Evolutionary conservation across 2,888 invertebrate species (phyloP), one percentile per base, ranked within the genome.

Genomic region (Cheilosia scutellata): DNA sequence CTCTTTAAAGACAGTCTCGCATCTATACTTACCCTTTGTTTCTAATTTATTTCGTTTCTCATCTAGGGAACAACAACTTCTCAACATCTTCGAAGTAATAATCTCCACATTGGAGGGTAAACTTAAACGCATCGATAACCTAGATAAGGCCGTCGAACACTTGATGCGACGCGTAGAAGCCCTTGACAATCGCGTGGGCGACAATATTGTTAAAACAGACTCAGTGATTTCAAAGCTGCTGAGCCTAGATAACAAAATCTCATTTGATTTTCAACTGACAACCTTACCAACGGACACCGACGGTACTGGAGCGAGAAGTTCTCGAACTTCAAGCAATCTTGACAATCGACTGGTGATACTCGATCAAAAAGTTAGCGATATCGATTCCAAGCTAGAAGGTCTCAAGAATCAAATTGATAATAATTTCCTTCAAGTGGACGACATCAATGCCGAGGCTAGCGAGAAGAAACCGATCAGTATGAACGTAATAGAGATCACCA

Each of bases 11-110:
- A 40, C 11, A 40, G 11, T 4, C 7, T 4, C 7, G 11, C 9
- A 7, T 40, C 9, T 3, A n/a, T n/a, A 6, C 40, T 11, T 44
- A 44, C 5, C 44, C 16, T 16, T 4, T 7, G 2, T 25, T 25
- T 37, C 20, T 37, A 37, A 37, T 58, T 9, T 42, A 13, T 42
- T 16, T 42, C 20, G 11, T 42, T 20, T 68, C 42, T 68, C n/a
- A 13, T 29, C 95, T 95, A 97, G 97, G 93, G 97, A 97, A 92
- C 96, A 97, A 92, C 97, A 97, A 92, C 94, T 97, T 87, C 96
- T 97, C 93, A 96, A 96, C 91, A 96, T 97, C 72, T 97, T 97
- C 93, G 97, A 97, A 93, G 96, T 97, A 71, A 97, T 98, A 88
- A 97, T 97, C 79, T 96, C 97, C 89, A 97, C 97, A 31, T 93